Evolutionary conservation across 2,797 vertebrate genomes (phyloP).

Genomic region (Alexandromys oeconomus): DNA sequence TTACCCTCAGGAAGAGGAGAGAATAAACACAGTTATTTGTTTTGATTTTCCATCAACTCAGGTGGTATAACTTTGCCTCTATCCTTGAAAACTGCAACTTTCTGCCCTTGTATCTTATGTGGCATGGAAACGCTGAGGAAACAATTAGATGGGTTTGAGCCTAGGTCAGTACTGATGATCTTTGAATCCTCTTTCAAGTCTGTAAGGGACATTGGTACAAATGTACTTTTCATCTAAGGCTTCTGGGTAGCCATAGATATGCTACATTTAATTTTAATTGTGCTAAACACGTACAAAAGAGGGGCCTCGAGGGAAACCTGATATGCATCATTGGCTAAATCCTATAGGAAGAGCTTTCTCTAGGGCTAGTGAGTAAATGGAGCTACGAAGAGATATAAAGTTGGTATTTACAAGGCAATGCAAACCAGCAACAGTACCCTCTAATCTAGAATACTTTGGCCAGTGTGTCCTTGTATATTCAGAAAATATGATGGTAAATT

Average conservation of each 20-base stretch:
- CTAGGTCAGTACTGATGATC: no score
- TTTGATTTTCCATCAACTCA: not conserved
- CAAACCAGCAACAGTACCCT: rapidly evolving
- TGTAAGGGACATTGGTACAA: not conserved
- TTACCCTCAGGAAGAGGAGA: not conserved
- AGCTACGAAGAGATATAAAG: not conserved
- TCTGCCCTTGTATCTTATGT: not conserved
- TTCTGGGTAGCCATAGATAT: not conserved
- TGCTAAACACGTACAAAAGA: not conserved
- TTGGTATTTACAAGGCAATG: not conserved
- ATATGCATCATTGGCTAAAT: not conserved
- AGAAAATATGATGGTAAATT: not conserved
- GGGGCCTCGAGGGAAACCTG: not conserved
- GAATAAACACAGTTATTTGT: not conserved
- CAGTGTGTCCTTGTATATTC: not conserved
- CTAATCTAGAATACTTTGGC: not conserved
- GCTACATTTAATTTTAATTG: not conserved
- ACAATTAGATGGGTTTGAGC: not conserved
- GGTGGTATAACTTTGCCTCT: not conserved
- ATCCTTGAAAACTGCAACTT: not conserved
- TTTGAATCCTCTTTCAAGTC: not conserved
- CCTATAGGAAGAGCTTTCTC: not conserved
- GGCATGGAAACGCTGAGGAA: not conserved
- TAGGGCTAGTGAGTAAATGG: not conserved
- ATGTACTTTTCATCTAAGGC: not conserved